A percentile compares a stretch with the other conserved stretches of the same genome.
Conservation (phyloP, 2,797 vertebrate species). For the Sciaenops ocellatus region DNA sequence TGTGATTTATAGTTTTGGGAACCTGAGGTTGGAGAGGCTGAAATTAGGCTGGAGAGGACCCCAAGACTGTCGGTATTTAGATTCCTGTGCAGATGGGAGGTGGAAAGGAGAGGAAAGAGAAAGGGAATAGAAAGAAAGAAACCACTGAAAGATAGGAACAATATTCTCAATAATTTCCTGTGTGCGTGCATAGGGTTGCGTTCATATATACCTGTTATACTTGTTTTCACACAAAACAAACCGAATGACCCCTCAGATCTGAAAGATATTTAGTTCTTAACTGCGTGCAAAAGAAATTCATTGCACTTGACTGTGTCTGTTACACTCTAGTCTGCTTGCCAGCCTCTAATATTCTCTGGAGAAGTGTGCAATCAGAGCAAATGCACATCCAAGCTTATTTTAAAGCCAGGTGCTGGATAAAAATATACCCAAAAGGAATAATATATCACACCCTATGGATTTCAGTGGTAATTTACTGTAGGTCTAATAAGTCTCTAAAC, state of each 20-base stretch:
- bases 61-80: not conserved
- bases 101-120: not conserved
- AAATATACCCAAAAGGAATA: conserved; percentile 25
- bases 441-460: conserved; percentile 5
- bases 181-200: not conserved
- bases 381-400: conserved; percentile 4
- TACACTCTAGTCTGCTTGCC: conserved; percentile 1
- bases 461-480: not conserved
- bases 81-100: not conserved
- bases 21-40: not conserved
- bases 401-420: conserved; percentile 20
- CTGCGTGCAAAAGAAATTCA: not conserved
- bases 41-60: conserved; percentile 8
- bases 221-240: conserved; percentile 8
- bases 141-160: not conserved
- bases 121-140: not conserved
- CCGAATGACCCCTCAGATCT: not conserved
- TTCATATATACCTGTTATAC: not conserved
- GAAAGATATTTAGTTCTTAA: conserved; percentile 21
- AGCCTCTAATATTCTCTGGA: conserved; percentile 11
- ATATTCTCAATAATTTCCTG: not conserved
- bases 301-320: conserved; percentile 4
- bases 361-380: conserved; percentile 6
- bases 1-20: conserved; percentile 35
- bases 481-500: not conserved